phyloP scores from a whole-genome alignment of 2,113 vertebrate genomes.

The Pygoscelis adeliae region DNA sequence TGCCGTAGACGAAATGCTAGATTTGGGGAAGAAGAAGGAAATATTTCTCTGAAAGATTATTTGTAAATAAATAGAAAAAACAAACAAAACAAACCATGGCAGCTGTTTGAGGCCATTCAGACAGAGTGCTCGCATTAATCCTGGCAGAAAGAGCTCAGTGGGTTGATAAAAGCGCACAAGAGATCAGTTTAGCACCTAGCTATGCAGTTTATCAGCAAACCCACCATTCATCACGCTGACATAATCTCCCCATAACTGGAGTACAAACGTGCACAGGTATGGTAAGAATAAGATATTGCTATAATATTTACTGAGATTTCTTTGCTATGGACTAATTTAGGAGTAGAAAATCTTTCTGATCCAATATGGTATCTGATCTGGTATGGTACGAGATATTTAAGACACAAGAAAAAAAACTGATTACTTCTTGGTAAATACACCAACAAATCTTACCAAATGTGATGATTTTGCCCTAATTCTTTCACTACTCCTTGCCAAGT shows the following conservation, averaged over 20 bases:
- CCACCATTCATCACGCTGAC: not conserved
- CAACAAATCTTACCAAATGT: not conserved
- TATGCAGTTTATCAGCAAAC: not conserved
- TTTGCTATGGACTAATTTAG: constrained; percentile 25
- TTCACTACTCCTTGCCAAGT: not conserved
- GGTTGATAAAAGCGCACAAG: not conserved
- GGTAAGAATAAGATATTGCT: not conserved
- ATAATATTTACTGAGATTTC: not conserved
- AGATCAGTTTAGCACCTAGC: not conserved
- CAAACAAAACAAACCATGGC: not conserved
- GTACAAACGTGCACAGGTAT: not conserved
- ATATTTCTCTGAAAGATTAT: constrained; percentile 67
- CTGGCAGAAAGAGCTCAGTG: not conserved
- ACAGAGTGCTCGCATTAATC: not conserved
- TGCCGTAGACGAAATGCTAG: constrained; percentile 70
- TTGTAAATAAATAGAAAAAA: constrained; percentile 39
- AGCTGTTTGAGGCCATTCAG: not conserved
- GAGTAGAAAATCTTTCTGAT: not conserved
- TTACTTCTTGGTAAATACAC: not conserved
- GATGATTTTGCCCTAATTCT: not conserved
- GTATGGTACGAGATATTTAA: not conserved
- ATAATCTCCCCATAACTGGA: not conserved
- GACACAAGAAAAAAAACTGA: not conserved
- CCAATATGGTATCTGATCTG: not conserved
- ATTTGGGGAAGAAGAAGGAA: constrained; percentile 70